Percentiles rank a stretch among this genome's conserved stretches.
phyloP scores from a whole-genome alignment of 2,797 vertebrate genomes.

The Scomberomorus guttatus region DNA sequence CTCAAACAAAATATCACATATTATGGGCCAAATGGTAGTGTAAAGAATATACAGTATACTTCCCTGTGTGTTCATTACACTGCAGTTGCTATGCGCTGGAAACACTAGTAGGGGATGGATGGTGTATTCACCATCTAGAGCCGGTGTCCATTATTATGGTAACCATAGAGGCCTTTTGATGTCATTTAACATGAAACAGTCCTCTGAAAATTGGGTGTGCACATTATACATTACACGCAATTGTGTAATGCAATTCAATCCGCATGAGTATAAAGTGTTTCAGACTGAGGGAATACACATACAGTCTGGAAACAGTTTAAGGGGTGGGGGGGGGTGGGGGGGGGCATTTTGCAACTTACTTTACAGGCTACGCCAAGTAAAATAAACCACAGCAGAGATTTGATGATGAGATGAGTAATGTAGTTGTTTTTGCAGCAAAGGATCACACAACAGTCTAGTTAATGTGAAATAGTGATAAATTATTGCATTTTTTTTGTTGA shows the following conservation, averaged over 20 bases:
- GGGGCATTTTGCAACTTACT: constrained; percentile 71
- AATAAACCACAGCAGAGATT: constrained; percentile 74
- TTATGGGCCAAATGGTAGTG: constrained; percentile 1
- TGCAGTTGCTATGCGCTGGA: constrained; percentile 43
- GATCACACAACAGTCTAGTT: constrained; percentile 49
- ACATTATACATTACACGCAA: constrained; percentile 62
- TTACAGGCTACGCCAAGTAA: constrained; percentile 65
- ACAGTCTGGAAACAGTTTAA: constrained; percentile 78
- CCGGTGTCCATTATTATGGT: constrained; percentile 59
- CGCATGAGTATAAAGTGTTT: constrained; percentile 64
- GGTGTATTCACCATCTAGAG: constrained; percentile 30
- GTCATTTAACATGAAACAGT: constrained; percentile 70
- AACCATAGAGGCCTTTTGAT: constrained; percentile 70
- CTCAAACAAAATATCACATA: neutral
- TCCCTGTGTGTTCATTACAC: constrained; percentile 47
- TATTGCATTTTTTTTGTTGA: constrained; percentile 13
- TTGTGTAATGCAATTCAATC: constrained; percentile 70
- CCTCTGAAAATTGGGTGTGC: constrained; percentile 60
- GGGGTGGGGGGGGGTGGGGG: constrained; percentile 42
- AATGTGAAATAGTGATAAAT: constrained; percentile 31
- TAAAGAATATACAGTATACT: constrained; percentile 31
- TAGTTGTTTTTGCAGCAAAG: constrained; percentile 53
- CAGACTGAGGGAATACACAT: constrained; percentile 66
- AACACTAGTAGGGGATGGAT: constrained; percentile 40
- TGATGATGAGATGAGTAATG: constrained; percentile 74